phyloP scores from a whole-genome alignment of 2,797 vertebrate species.

The Selene dorsalis region DNA sequence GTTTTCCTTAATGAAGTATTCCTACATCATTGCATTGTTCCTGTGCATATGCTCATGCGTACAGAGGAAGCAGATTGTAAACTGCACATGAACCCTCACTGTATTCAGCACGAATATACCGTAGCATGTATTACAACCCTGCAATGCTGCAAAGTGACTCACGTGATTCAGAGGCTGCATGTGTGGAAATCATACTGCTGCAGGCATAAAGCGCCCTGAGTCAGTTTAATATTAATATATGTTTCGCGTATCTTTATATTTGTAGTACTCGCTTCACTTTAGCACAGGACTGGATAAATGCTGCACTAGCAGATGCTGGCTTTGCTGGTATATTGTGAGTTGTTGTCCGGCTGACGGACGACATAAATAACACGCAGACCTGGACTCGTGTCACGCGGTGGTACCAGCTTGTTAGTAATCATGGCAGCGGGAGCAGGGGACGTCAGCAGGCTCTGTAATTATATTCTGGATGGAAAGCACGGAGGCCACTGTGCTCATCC shows the following conservation, averaged over 20 bases:
- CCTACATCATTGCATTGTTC: neutral
- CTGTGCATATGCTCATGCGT: neutral
- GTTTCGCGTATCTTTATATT: neutral
- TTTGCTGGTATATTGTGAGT: neutral
- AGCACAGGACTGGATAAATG: neutral
- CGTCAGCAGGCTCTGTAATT: slow-evolving; percentile 48
- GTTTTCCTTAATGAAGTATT: neutral
- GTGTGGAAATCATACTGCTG: neutral
- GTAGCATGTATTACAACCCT: neutral
- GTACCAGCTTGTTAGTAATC: slow-evolving; percentile 31
- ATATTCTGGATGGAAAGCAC: slow-evolving; percentile 43
- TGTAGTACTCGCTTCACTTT: too few relatives aligned
- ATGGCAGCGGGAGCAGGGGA: slow-evolving; percentile 14
- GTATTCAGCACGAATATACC: neutral
- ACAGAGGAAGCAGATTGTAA: neutral
- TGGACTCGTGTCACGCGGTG: neutral
- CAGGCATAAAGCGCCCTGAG: neutral
- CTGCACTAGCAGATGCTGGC: neutral
- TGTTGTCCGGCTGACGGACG: neutral
- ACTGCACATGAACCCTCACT: neutral
- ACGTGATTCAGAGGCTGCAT: slow-evolving; percentile 15
- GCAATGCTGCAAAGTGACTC: slow-evolving; percentile 33
- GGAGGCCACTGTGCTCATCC: slow-evolving; percentile 50
- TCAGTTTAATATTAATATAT: neutral
- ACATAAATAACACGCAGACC: neutral